A percentile compares a stretch with the other conserved stretches of the same genome.
Evolutionary conservation across 2,888 invertebrate species (phyloP).

Genomic region (Cantharis flavilabris): DNA sequence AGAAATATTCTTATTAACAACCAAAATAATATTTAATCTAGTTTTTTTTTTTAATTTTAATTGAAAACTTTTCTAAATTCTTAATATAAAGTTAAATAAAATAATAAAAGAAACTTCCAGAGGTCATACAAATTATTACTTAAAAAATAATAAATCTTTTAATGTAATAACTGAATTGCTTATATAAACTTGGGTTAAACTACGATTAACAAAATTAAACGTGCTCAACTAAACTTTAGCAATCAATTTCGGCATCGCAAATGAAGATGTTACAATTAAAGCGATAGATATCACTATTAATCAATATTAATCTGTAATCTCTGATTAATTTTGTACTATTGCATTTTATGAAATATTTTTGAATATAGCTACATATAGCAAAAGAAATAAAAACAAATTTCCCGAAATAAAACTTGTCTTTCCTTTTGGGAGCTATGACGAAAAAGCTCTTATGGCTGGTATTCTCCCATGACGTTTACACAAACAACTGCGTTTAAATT

Average conservation of each 20-base stretch:
- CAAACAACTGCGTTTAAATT: background rate
- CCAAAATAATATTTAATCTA: background rate
- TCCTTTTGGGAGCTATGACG: constrained; percentile 1
- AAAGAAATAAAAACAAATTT: background rate
- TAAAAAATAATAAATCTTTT: background rate
- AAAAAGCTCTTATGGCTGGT: constrained; percentile 3
- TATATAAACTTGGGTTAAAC: background rate
- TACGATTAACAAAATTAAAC: constrained; percentile 21
- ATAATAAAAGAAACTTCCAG: background rate
- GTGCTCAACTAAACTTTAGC: constrained; percentile 8
- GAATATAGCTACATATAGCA: background rate
- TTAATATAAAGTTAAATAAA: too few relatives aligned
- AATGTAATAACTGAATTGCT: background rate
- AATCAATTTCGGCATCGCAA: constrained; percentile 24
- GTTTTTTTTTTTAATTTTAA: background rate
- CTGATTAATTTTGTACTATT: background rate
- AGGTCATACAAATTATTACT: background rate
- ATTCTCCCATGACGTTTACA: background rate
- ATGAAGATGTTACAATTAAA: constrained; percentile 20
- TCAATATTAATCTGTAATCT: background rate
- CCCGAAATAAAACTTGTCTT: background rate
- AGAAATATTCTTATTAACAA: background rate
- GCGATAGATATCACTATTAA: constrained; percentile 20
- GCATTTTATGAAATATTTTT: background rate
- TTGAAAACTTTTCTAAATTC: background rate